Conservation (phyloP, 1,140 invertebrate genomes). For the Caenorhabditis latens region DNA sequence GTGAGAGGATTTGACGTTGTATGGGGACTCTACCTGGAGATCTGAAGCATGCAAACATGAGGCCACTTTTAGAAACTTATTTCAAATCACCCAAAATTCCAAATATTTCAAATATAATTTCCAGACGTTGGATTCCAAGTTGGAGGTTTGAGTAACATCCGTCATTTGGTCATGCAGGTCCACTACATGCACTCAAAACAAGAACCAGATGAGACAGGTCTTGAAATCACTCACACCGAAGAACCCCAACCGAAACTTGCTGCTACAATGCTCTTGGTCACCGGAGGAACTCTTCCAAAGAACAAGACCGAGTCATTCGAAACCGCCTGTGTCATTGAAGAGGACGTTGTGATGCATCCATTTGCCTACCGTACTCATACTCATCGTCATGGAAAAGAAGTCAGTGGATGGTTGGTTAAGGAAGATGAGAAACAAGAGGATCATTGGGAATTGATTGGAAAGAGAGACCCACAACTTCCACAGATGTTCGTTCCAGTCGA, state of each 20-base stretch:
- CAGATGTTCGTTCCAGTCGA: slow-evolving; percentile 93
- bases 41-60: no score
- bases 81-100: neutral
- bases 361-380: slow-evolving; percentile 96
- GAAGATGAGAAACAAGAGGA: slow-evolving; percentile 80
- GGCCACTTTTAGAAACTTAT: no score
- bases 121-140: slow-evolving; percentile 81
- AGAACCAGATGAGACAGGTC: slow-evolving; percentile 70
- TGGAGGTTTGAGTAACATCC: slow-evolving; percentile 79
- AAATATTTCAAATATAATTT: slow-evolving; percentile 27
- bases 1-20: slow-evolving; percentile 72
- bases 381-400: slow-evolving; percentile 79
- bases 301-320: slow-evolving; percentile 86
- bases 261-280: slow-evolving; percentile 74
- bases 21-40: neutral
- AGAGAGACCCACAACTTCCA: slow-evolving; percentile 89
- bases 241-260: slow-evolving; percentile 70
- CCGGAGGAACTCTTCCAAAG: slow-evolving; percentile 70
- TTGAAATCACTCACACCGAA: slow-evolving; percentile 73
- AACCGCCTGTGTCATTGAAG: slow-evolving; percentile 85
- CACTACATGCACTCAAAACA: slow-evolving; percentile 85
- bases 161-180: slow-evolving; percentile 86
- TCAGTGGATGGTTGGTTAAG: slow-evolving; percentile 72
- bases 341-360: slow-evolving; percentile 89
- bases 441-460: slow-evolving; percentile 88